A percentile compares a stretch with the other conserved stretches of the same genome.
Evolutionary conservation across 2,888 invertebrate species (phyloP).

Genomic region (Machimus atricapillus): DNA sequence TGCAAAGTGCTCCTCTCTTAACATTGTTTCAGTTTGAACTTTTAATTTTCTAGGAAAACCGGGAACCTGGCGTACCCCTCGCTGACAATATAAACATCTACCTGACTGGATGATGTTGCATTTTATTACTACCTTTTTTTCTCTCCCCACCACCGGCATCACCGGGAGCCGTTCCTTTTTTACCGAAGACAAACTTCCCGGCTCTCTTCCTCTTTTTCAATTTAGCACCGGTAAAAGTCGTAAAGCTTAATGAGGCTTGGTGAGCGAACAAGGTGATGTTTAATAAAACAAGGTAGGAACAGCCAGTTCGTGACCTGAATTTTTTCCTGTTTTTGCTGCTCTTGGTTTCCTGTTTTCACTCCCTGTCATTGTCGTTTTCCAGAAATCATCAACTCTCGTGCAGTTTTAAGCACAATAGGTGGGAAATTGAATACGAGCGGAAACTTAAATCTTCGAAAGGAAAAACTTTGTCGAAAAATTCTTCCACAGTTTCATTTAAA

Average conservation of each 20-base stretch:
- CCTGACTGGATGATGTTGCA: slow-evolving; percentile 36
- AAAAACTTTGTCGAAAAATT: not conserved
- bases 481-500: not conserved
- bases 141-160: not conserved
- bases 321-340: slow-evolving; percentile 11
- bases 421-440: slow-evolving; percentile 1
- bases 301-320: slow-evolving; percentile 41
- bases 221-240: slow-evolving; percentile 42
- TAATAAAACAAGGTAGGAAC: slow-evolving; percentile 43
- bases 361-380: slow-evolving; percentile 7
- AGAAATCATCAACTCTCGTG: slow-evolving; percentile 13
- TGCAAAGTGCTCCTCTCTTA: not conserved
- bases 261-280: slow-evolving; percentile 44
- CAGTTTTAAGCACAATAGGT: slow-evolving; percentile 16
- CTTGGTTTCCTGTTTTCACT: slow-evolving; percentile 14
- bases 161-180: not conserved
- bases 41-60: slow-evolving; percentile 29
- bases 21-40: slow-evolving; percentile 26
- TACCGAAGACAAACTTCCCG: slow-evolving; percentile 28
- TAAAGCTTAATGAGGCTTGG: slow-evolving; percentile 44
- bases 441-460: not conserved
- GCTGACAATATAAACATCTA: slow-evolving; percentile 39
- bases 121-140: slow-evolving; percentile 22
- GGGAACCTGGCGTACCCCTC: not conserved
- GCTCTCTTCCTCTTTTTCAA: slow-evolving; percentile 40